Evolutionary conservation across 2,888 invertebrate species (phyloP).

Genomic region (Erynnis tages): DNA sequence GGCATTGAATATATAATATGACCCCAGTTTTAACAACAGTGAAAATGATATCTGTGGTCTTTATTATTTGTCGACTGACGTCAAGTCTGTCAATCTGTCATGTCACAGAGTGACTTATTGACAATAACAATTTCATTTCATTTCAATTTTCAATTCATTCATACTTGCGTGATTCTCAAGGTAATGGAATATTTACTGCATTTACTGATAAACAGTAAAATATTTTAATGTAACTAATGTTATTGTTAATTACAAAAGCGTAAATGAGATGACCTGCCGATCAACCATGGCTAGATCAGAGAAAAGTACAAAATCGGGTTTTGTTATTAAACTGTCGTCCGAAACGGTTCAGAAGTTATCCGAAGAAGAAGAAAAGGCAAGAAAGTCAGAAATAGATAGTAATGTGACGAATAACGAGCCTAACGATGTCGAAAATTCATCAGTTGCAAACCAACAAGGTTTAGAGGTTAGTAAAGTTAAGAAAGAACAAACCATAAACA

Average conservation of each 20-base stretch:
- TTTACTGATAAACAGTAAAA: no score
- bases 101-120: no score
- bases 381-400: constrained; percentile 18
- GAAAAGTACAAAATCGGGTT: constrained; percentile 59
- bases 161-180: no score
- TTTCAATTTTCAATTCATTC: no score
- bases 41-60: no score
- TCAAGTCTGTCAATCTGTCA: no score
- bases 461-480: constrained; percentile 11
- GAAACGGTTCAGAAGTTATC: constrained; percentile 73
- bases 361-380: constrained; percentile 56
- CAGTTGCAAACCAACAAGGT: constrained; percentile 7
- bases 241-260: not conserved
- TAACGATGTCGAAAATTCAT: not conserved
- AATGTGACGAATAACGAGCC: not conserved
- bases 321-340: constrained; percentile 71
- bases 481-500: not conserved
- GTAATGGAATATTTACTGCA: no score
- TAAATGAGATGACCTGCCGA: not conserved
- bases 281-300: constrained; percentile 53
- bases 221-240: no score
- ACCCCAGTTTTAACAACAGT: no score
- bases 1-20: no score
- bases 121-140: no score
- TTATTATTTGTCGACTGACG: no score